Percentiles rank a stretch among this genome's conserved stretches.
These are phyloP conservation scores for Poliocrania exsul DNA, from an alignment of 2,797 vertebrate species.

Conservation along the genomic window DNA sequence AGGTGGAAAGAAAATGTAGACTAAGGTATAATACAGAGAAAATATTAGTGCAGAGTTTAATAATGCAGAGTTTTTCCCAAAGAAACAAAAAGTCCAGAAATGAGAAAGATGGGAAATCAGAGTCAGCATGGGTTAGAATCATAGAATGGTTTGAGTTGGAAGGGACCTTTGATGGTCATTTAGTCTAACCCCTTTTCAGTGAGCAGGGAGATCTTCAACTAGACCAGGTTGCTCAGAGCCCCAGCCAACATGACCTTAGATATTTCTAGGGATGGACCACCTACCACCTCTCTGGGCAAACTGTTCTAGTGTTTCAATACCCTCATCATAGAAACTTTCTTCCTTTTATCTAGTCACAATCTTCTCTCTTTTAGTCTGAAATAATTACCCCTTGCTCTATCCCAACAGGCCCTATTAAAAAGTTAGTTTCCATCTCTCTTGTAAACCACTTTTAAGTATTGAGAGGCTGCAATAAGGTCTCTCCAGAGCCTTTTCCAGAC, in stretches of 20 bases:
- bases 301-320: not conserved
- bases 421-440: not conserved
- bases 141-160: not conserved
- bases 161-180: not conserved
- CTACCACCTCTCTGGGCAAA: not conserved
- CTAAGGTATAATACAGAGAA: not conserved
- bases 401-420: not conserved
- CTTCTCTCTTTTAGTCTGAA: not conserved
- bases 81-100: not conserved
- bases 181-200: not conserved
- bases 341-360: not conserved
- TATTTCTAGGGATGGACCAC: not conserved
- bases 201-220: not conserved
- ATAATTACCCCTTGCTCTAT: not conserved
- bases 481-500: not conserved
- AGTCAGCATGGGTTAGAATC: not conserved
- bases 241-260: not conserved
- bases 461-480: not conserved
- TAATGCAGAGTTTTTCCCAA: not conserved
- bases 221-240: not conserved
- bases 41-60: not conserved
- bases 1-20: not conserved
- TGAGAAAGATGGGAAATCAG: not conserved
- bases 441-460: not conserved
- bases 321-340: not conserved